Base-by-base conservation (phyloP, 2,797 vertebrate species). In the Macropus fuliginosus region DNA sequence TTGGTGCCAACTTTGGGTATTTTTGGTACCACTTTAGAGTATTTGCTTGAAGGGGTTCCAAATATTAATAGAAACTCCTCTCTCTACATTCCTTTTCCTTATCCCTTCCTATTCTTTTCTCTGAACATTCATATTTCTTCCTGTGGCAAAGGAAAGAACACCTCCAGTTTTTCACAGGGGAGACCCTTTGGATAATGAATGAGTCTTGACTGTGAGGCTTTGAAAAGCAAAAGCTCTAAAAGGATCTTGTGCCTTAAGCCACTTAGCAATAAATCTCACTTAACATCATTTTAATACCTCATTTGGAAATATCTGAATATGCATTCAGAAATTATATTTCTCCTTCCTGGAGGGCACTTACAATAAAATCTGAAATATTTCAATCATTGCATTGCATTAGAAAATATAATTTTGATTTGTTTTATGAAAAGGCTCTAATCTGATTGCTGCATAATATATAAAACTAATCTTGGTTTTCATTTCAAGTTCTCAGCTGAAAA, bases 101-200 rank as follows among this genome's bases (percentile, higher is more conserved):
- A 6, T 4, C 29, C 34, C 52, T 81, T 0, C 62, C 12, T 13
- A 1, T 1, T 46, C 24, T 93, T 34, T 10, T 89, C 28, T 46
- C 94, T 28, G 2, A 4, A 56, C 54, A 50, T 46, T 12, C 34
- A 1, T 16, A 50, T 81, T 46, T 81, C 11, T 21, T n/a, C 18
- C 74, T 81, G 21, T 52, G 66, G 0, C 50, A 34, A 55, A 11
- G 54, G 91, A n/a, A 55, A 50, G 54, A 90, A 31, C 8, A 50
- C 34, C 0, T 1, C 18, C 27, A 12, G 0, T 12, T 54, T 52
- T 54, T 62, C 29, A 1, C 13, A 1, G 0, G 0, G 55, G 66
- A 54, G 0, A 3, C 14, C 12, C 90, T 92, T 29, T 59, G 90
- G 93, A 55, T 55, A 55, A 94, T 40, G 90, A 21, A 5, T 0